Evolutionary conservation across 2,113 vertebrate species (phyloP), one percentile per base, ranked within the genome.

Genomic region (Microtus richardsoni): DNA sequence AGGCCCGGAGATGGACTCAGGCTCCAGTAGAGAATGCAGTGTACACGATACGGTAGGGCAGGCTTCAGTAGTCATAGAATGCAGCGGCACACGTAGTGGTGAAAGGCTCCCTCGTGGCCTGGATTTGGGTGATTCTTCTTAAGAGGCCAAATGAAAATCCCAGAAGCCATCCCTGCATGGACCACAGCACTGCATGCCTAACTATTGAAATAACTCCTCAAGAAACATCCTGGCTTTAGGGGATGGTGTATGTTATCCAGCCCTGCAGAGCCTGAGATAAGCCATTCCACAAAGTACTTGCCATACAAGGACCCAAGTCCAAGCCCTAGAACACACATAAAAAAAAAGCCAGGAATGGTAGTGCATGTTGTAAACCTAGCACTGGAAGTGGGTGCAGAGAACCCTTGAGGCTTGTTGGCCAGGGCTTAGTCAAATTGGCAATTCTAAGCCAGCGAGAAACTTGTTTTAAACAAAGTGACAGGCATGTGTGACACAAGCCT

Each of bases 11-110:
- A 64, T 68, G 52, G 52, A 24, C 62, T 75, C 9, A 5, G 52
- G 11, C 64, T 52, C 30, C 0, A 0, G 33, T 0, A 1, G 26
- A 1, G 21, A 91, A 41, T 39, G 2, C 21, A 41, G 7, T 41
- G 6, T 54, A 30, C 24, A 41, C 33, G 3, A 0, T 41, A 39
- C 28, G 2, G 44, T 19, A 49, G 13, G 11, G 64, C 12, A 44
- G 17, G 36, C n/a, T 90, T 58, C 44, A 36, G 0, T 5, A 26
- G 28, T 66, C 41, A 64, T 2, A 58, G 19, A 58, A 7, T 7
- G 19, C 58, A 21, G 58, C 6, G 0, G 58, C 19, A 58, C 58
- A 58, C 5, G 0, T 3, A 19, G 4, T 2, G 8, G 68, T 3
- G 41, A 16, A 54, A 6, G 66, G 7, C 3, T 47, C 30, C 62